Evolutionary conservation across 2,797 vertebrate genomes (phyloP), one percentile per base, ranked within the genome.

Genomic region (Gobio occitaniae): DNA sequence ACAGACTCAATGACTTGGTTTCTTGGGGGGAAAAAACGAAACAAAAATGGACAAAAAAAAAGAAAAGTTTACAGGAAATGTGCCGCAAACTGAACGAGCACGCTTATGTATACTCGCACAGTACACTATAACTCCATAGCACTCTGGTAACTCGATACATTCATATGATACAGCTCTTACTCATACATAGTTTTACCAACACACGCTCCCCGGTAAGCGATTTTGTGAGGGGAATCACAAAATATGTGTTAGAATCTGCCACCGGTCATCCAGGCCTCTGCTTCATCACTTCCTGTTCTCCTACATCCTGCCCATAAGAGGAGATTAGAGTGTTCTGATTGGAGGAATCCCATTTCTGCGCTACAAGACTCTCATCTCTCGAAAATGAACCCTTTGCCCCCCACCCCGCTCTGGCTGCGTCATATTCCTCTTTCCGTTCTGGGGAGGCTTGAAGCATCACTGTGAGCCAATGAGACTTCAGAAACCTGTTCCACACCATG

Each of bases 381-480:
- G 25, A 50, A 84, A 68, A 56, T 36, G 2, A 68, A 54, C 59
- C 61, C 11, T 68, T 82, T 21, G 81, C 63, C 47, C 32, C 61
- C 61, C 12, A 12, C 59, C n/a, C 25, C 69, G 41, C 29, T 75
- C 59, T 44, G 47, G 70, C 16, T 61, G 86, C 61, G 3, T 69
- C n/a, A 74, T 85, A 32, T 84, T 79, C 54, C 85, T 80, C 84
- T 84, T 81, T 85, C 78, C 83, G 75, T 84, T 52, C 74, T 87
- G 85, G 52, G 78, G 65, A 86, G 79, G 84, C 86, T 90, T 90
- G 86, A 82, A 88, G 90, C 93, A 91, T 91, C 93, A 93, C 94
- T 94, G 93, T 95, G 94, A 94, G 92, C 87, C 84, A 83, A 89
- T 86, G 74, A 90, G 89, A 92, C 89, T 86, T 93, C 85, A 90